Percentiles rank a stretch among this genome's conserved stretches.
These are phyloP conservation scores for Diabrotica virgifera DNA, from an alignment of 1,140 invertebrate genomes.

Conservation along the genomic window DNA sequence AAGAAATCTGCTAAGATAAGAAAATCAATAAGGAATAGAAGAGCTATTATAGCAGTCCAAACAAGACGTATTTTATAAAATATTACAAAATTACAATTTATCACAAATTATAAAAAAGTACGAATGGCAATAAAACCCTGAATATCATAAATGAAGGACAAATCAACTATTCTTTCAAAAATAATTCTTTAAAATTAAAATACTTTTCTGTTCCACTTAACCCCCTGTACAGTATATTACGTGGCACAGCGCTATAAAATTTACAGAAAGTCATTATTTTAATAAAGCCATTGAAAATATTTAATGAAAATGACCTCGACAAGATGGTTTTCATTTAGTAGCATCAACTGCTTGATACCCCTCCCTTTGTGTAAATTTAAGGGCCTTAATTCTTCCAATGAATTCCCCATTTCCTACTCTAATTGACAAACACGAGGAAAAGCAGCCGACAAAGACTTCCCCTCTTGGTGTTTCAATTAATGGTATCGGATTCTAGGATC, in stretches of 20 bases:
- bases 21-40: neutral
- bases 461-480: neutral
- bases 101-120: no score
- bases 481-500: constrained; percentile 1
- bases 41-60: no score
- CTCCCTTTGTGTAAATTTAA: constrained; percentile 16
- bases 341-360: constrained; percentile 6
- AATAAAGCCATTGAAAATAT: neutral
- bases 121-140: no score
- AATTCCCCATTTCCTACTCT: constrained; percentile 17
- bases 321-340: constrained; percentile 20
- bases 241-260: no score
- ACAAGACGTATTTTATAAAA: no score
- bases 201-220: no score
- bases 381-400: constrained; percentile 18
- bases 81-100: no score
- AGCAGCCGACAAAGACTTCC: neutral
- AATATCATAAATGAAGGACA: no score
- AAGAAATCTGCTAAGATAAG: no score
- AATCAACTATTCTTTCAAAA: no score
- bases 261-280: neutral
- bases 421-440: constrained; percentile 19
- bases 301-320: constrained; percentile 25
- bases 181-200: no score
- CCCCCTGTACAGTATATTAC: no score